A percentile compares a stretch with the other conserved stretches of the same genome.
Evolutionary conservation across 1,140 invertebrate genomes (phyloP).

Genomic region (Caerostris extrusa): DNA sequence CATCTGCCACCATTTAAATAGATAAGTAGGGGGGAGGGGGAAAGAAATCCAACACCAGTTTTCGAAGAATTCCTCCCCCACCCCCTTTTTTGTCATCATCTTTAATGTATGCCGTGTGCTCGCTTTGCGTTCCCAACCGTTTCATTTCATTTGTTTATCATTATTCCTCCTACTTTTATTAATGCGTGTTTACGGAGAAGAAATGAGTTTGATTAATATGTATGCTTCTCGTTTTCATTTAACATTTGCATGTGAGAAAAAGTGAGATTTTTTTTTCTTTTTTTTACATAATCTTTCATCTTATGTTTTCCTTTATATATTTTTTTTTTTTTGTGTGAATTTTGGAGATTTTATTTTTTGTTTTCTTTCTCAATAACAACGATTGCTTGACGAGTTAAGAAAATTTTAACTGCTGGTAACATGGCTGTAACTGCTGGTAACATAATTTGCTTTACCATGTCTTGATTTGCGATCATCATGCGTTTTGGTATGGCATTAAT

Average conservation of each 20-base stretch:
- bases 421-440: too few relatives aligned
- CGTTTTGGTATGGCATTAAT: not conserved
- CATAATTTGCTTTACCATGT: conserved; percentile 11
- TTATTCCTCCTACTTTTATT: conserved; percentile 51
- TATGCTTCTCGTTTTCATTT: conserved; percentile 73
- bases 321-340: not conserved
- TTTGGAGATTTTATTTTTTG: not conserved
- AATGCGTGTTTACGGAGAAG: conserved; percentile 24
- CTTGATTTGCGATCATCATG: not conserved
- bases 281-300: not conserved
- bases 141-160: conserved; percentile 68
- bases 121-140: conserved; percentile 3
- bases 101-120: conserved; percentile 58
- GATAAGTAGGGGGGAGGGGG: conserved; percentile 12
- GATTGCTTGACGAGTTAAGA: not conserved
- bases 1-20: conserved; percentile 47
- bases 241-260: not conserved
- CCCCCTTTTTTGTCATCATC: conserved; percentile 35
- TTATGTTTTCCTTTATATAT: not conserved
- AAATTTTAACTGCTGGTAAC: not conserved
- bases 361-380: not conserved
- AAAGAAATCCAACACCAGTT: not conserved
- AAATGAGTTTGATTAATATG: conserved; percentile 69
- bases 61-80: too few relatives aligned
- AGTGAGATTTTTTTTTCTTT: not conserved